Evolutionary conservation across 1,140 invertebrate genomes (phyloP).

Genomic region (Temnothorax curvispinosus): DNA sequence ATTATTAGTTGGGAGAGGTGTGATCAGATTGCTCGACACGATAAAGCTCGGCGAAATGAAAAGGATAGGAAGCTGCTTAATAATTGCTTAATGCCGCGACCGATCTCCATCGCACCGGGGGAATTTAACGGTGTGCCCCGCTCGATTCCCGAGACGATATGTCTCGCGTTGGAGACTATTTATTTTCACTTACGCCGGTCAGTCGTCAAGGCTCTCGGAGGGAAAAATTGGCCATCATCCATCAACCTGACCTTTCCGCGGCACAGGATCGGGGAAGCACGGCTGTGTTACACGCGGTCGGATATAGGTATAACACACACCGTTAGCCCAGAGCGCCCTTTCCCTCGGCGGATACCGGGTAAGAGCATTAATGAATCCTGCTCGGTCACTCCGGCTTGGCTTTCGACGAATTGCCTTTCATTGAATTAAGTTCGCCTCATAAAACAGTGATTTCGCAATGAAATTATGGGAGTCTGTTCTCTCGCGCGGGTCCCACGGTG

Average conservation of each 20-base stretch:
- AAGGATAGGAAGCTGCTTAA: conserved; percentile 13
- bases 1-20: background rate
- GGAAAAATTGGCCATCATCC: conserved; percentile 46
- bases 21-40: background rate
- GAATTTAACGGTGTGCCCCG: conserved; percentile 37
- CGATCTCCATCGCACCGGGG: conserved; percentile 18
- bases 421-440: conserved; percentile 59
- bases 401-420: conserved; percentile 53
- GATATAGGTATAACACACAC: conserved; percentile 25
- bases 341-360: background rate
- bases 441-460: conserved; percentile 58
- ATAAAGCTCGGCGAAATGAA: background rate
- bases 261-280: conserved; percentile 26
- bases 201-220: conserved; percentile 40
- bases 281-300: conserved; percentile 25
- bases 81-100: conserved; percentile 36
- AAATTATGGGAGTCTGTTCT: conserved; percentile 46
- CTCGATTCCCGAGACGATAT: conserved; percentile 33
- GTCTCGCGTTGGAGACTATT: conserved; percentile 49
- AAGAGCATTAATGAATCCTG: conserved; percentile 54
- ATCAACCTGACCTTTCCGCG: conserved; percentile 51
- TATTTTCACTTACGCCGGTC: conserved; percentile 64
- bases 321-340: background rate
- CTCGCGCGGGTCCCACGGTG: background rate
- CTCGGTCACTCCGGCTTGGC: conserved; percentile 45